These are phyloP conservation scores for Oenanthe melanoleuca DNA, from an alignment of 2,113 vertebrate genomes.

Conservation along the genomic window DNA sequence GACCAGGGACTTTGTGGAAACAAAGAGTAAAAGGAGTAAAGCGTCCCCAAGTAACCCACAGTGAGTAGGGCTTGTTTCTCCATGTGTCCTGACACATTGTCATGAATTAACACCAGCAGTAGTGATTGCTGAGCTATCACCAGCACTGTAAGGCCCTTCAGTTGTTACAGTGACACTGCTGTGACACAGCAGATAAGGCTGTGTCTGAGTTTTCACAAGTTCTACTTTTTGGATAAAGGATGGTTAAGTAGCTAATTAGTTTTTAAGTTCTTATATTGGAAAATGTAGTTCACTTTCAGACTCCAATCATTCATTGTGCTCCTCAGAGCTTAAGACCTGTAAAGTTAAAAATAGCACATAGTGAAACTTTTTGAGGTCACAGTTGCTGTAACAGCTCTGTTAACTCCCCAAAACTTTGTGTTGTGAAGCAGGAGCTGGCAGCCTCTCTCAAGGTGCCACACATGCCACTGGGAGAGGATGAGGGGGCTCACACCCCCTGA, in stretches of 20 bases:
- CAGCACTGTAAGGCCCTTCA: not conserved
- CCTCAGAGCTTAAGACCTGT: conserved; percentile 24
- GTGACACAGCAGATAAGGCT: not conserved
- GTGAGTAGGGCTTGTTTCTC: not conserved
- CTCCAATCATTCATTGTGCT: not conserved
- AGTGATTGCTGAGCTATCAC: not conserved
- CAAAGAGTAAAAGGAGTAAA: not conserved
- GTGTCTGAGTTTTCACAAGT: not conserved
- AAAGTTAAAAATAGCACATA: not conserved
- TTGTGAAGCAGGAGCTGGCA: not conserved
- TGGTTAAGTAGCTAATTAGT: conserved; percentile 33
- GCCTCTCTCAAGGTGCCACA: not conserved
- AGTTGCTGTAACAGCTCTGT: not conserved
- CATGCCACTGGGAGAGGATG: not conserved
- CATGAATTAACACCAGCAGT: not conserved
- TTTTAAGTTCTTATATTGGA: conserved; percentile 32
- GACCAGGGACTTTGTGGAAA: not conserved
- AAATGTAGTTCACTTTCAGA: conserved; percentile 35
- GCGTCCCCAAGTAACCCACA: not conserved
- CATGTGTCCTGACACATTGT: not conserved
- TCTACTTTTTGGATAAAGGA: not conserved
- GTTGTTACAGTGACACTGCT: not conserved
- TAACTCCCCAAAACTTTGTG: not conserved
- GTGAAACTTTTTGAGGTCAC: not conserved
- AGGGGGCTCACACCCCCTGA: not conserved